Base-by-base conservation (phyloP, 2,797 vertebrate genomes). In the Pyrocephalus nanus region DNA sequence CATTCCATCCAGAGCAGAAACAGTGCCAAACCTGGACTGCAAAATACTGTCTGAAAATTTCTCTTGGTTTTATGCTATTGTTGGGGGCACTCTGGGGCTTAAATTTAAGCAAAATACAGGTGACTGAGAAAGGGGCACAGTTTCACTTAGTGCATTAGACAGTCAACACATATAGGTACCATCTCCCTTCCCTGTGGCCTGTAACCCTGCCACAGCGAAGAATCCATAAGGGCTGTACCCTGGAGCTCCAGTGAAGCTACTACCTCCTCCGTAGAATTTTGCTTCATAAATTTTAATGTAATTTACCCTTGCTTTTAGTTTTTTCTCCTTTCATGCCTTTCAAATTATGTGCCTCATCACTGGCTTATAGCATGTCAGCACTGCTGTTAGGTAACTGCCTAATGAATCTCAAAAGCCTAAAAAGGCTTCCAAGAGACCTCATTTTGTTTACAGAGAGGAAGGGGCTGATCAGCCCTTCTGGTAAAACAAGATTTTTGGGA, bases 361-460 rank as follows among this genome's bases (percentile, higher is more conserved):
- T 72, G 70, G 76, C 50, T 92, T 25, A 18, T 16, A 82, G 51
- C 26, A n/a, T 8, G 4, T 54, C 76, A 43, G 55, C 53, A 23
- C 20, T 86, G 78, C 51, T 85, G 25, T 53, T 86, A 90, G 54
- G 51, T 38, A 79, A 70, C 57, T 38, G 47, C 29, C n/a, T 86
- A 86, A 86, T 62, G 72, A 90, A 84, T 80, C 71, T 75, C 66
- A 88, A 78, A 94, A 88, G 47, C 36, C n/a, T 70, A 42, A 84
- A 78, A 84, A 84, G 15, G 18, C n/a, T 76, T 95, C 66, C 5
- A 17, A 75, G 47, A 78, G 30, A 55, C 25, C 14, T 86, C 15
- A 29, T 84, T 61, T 92, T 95, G 13, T 84, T 90, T 94, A 85
- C 27, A 91, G 60, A 73, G 67, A 64, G 70, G 43, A 92, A 84